These are phyloP conservation scores for Oikopleura vanhoeffeni DNA, from an alignment of 23 tunicate genomes.

Conservation along the genomic window DNA sequence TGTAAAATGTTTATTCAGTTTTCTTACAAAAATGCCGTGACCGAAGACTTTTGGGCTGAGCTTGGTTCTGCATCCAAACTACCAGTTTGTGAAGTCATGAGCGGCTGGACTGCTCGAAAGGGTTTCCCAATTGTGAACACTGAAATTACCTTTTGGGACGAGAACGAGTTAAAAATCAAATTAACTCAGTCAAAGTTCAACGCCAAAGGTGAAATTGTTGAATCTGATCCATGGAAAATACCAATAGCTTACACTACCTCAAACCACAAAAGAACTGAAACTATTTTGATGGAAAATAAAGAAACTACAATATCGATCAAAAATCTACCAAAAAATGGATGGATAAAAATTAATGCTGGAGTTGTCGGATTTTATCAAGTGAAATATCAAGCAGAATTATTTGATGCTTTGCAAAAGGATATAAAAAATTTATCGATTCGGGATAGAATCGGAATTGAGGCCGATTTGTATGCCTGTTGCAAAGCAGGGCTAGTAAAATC, in stretches of 20 bases:
- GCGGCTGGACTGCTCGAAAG: conserved; percentile 71
- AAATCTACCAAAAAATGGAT: conserved; percentile 6
- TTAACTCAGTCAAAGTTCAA: conserved; percentile 67
- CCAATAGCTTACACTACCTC: background rate
- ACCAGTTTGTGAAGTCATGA: conserved; percentile 81
- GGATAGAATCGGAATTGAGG: background rate
- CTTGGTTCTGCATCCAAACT: conserved; percentile 63
- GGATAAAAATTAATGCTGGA: conserved; percentile 15
- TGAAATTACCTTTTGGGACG: conserved; percentile 23
- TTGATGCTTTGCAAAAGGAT: background rate
- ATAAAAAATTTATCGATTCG: background rate
- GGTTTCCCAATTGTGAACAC: conserved; percentile 81
- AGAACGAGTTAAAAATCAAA: conserved; percentile 35
- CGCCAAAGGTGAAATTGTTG: conserved; percentile 19
- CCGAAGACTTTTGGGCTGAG: conserved; percentile 94
- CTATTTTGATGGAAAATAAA: background rate
- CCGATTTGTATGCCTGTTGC: background rate
- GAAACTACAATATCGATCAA: background rate
- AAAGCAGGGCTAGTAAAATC: background rate
- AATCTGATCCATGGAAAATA: background rate
- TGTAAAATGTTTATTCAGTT: background rate
- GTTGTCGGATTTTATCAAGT: conserved; percentile 4
- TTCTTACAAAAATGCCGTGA: conserved; percentile 75
- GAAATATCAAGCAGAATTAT: background rate
- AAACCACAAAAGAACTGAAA: background rate